These are phyloP conservation scores for Perithous albicinctus DNA, from an alignment of 2,888 invertebrate species.

Conservation along the genomic window DNA sequence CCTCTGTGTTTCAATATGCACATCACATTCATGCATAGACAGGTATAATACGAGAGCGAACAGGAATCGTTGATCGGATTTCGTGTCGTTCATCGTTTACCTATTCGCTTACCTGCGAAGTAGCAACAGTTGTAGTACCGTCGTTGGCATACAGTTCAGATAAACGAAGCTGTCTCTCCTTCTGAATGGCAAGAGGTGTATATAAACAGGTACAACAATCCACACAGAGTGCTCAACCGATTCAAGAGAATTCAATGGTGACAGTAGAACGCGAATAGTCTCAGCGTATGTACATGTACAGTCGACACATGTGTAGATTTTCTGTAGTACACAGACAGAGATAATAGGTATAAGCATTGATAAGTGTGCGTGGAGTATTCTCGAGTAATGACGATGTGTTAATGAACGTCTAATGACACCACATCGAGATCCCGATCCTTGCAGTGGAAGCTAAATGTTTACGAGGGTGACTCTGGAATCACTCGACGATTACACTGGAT, in stretches of 20 bases:
- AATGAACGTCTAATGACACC: slow-evolving; percentile 59
- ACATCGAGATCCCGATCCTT: slow-evolving; percentile 25
- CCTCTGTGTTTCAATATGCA: neutral
- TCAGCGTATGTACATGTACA: neutral
- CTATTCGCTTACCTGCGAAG: slow-evolving; percentile 12
- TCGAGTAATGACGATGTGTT: slow-evolving; percentile 40
- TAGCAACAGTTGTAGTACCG: neutral
- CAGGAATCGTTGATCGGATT: slow-evolving; percentile 52
- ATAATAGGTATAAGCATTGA: slow-evolving; percentile 20
- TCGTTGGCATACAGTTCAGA: slow-evolving; percentile 19
- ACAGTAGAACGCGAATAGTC: neutral
- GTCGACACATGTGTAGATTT: neutral
- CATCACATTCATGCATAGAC: neutral
- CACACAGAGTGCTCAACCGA: neutral
- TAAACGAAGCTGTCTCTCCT: slow-evolving; percentile 23
- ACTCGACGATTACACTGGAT: slow-evolving; percentile 43
- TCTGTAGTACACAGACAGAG: neutral
- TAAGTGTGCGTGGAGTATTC: slow-evolving; percentile 8
- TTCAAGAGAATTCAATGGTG: neutral
- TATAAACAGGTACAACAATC: slow-evolving; percentile 11
- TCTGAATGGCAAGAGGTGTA: slow-evolving; percentile 23
- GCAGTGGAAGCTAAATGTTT: slow-evolving; percentile 19
- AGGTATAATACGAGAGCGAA: slow-evolving; percentile 4
- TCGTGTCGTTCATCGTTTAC: slow-evolving; percentile 43
- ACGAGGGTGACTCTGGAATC: slow-evolving; percentile 42